Conservation (phyloP, 2,888 invertebrate genomes). For the Timema cristinae region DNA sequence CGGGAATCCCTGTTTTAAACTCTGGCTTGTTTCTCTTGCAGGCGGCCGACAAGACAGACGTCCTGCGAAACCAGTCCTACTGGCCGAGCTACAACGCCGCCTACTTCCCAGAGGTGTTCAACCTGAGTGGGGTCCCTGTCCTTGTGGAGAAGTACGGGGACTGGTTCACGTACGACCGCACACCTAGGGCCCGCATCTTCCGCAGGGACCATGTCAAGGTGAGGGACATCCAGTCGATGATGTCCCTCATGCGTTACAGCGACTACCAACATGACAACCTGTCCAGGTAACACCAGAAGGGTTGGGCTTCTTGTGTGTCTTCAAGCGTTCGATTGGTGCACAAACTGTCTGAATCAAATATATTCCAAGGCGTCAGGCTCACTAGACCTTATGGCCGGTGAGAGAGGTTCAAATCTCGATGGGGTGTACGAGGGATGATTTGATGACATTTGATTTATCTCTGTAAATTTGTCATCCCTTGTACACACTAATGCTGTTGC, state of each 20-base stretch:
- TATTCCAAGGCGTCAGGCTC: too few species aligned
- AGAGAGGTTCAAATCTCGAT: too few species aligned
- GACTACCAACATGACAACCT: slow-evolving; percentile 65
- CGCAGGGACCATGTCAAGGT: slow-evolving; percentile 56
- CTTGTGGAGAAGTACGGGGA: slow-evolving; percentile 50
- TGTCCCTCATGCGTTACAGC: slow-evolving; percentile 61
- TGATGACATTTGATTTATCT: too few species aligned
- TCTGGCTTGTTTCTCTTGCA: slow-evolving; percentile 18
- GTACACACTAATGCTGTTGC: too few species aligned
- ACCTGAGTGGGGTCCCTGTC: slow-evolving; percentile 56
- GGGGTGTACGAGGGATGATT: too few species aligned
- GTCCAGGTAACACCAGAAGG: slow-evolving; percentile 45
- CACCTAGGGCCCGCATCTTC: slow-evolving; percentile 62
- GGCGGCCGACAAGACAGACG: slow-evolving; percentile 45
- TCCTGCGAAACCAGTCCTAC: slow-evolving; percentile 50
- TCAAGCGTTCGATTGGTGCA: too few species aligned
- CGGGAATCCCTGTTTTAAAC: too few species aligned
- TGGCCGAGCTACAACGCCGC: slow-evolving; percentile 71
- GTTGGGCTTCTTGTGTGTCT: too few species aligned
- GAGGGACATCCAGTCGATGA: slow-evolving; percentile 55
- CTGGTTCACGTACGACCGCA: slow-evolving; percentile 61
- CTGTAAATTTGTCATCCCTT: too few species aligned
- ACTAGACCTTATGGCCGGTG: too few species aligned
- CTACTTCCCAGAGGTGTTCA: slow-evolving; percentile 59
- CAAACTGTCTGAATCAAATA: too few species aligned